Conservation (phyloP, 1,140 invertebrate species). For the Drosophila asahinai region DNA sequence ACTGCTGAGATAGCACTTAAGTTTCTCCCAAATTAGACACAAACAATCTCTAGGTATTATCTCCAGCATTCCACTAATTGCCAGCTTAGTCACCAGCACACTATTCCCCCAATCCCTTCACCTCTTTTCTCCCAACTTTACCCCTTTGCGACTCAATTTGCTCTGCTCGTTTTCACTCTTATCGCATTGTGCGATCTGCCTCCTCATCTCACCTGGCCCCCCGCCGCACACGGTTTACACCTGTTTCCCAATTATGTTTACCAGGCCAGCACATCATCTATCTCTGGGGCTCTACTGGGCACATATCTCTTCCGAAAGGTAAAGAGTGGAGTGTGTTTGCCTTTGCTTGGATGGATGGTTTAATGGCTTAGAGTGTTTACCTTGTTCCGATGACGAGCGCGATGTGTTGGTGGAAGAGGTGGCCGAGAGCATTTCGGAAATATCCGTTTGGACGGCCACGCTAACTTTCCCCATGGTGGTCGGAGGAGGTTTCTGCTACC, state of each 20-base stretch:
- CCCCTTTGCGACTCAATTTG: constrained; percentile 32
- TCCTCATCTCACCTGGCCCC: constrained; percentile 2
- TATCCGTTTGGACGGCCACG: constrained; percentile 82
- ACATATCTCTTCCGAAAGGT: constrained; percentile 3
- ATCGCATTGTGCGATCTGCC: constrained; percentile 44
- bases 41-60: constrained; percentile 7
- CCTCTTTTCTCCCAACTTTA: not conserved
- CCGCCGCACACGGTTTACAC: constrained; percentile 58
- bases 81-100: constrained; percentile 28
- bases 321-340: constrained; percentile 10
- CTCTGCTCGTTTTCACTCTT: constrained; percentile 46
- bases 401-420: constrained; percentile 72
- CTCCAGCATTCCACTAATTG: constrained; percentile 14
- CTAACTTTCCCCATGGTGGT: constrained; percentile 65
- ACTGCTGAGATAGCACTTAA: not conserved
- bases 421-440: constrained; percentile 76
- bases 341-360: constrained; percentile 8
- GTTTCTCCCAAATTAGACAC: constrained; percentile 4
- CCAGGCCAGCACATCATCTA: constrained; percentile 51
- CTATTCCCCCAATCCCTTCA: too few species aligned
- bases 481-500: constrained; percentile 13
- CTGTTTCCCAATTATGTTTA: constrained; percentile 72
- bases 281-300: constrained; percentile 18
- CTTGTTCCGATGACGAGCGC: constrained; percentile 79
- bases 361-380: constrained; percentile 62